Evolutionary conservation across 2,888 invertebrate genomes (phyloP).

Genomic region (Xanthostigma xanthostigma): DNA sequence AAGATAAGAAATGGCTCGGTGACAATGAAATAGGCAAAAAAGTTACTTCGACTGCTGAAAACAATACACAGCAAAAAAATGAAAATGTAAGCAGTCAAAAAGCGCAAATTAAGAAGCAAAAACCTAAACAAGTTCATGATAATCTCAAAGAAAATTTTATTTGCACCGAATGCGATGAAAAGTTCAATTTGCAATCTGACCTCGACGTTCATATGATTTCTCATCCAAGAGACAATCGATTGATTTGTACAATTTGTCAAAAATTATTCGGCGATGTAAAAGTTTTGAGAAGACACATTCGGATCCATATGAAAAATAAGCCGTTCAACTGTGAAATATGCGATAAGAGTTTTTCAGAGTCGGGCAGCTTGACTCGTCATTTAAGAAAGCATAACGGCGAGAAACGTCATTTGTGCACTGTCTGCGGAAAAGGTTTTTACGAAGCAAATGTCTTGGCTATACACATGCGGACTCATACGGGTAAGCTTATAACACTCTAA

Average conservation of each 20-base stretch:
- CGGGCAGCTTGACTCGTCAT: slow-evolving; percentile 22
- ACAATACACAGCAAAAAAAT: neutral
- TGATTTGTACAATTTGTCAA: slow-evolving; percentile 19
- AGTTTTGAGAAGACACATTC: slow-evolving; percentile 20
- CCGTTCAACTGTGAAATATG: slow-evolving; percentile 21
- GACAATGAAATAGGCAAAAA: neutral
- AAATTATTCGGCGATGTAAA: slow-evolving; percentile 21
- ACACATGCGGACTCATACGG: slow-evolving; percentile 23
- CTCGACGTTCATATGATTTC: slow-evolving; percentile 20
- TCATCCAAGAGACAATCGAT: slow-evolving; percentile 14
- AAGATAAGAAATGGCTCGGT: too few relatives aligned
- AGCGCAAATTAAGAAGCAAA: neutral
- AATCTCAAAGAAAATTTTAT: neutral
- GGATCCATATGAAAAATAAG: slow-evolving; percentile 21
- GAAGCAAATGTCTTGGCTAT: slow-evolving; percentile 22
- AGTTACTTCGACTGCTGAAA: neutral
- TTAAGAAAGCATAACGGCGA: slow-evolving; percentile 23
- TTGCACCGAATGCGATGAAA: slow-evolving; percentile 3
- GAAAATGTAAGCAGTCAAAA: neutral
- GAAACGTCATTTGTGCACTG: slow-evolving; percentile 21
- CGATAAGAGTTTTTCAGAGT: slow-evolving; percentile 21
- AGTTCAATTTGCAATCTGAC: slow-evolving; percentile 19
- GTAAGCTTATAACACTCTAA: slow-evolving; percentile 4
- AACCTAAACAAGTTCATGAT: neutral
- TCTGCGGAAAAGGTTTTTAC: slow-evolving; percentile 24